These are phyloP conservation scores for Turdus rufiventris DNA, from an alignment of 2,113 vertebrate species.

Conservation along the genomic window DNA sequence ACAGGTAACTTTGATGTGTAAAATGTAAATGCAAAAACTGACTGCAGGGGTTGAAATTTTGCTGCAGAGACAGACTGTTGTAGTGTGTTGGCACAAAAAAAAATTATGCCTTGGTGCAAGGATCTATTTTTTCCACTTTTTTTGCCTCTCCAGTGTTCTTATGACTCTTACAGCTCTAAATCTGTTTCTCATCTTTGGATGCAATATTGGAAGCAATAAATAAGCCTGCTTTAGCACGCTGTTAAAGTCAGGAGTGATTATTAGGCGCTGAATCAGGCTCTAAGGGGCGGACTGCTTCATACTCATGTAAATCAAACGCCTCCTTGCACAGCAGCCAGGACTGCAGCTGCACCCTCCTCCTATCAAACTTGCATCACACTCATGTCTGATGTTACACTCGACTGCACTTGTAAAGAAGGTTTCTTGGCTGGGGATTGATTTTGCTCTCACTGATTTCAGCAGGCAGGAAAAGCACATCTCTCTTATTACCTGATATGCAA, in stretches of 20 bases:
- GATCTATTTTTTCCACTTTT: neutral
- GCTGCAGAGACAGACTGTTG: neutral
- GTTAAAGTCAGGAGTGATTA: neutral
- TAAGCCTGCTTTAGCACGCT: constrained; percentile 1
- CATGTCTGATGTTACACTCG: neutral
- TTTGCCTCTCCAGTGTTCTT: neutral
- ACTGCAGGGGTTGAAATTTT: neutral
- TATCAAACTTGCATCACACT: neutral
- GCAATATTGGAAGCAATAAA: neutral
- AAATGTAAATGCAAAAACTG: neutral
- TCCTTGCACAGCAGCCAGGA: neutral
- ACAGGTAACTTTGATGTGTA: neutral
- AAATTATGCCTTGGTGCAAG: neutral
- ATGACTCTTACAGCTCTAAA: neutral
- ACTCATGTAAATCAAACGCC: neutral
- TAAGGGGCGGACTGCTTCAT: neutral
- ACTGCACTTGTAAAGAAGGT: neutral
- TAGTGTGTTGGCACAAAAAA: neutral
- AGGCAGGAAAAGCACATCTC: neutral
- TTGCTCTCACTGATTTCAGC: neutral
- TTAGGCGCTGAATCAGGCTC: neutral
- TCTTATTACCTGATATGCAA: neutral
- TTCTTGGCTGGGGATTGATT: neutral
- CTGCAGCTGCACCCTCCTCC: neutral
- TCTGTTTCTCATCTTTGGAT: neutral